Conservation (phyloP, 2,888 invertebrate species). For the Brenthis daphne region DNA sequence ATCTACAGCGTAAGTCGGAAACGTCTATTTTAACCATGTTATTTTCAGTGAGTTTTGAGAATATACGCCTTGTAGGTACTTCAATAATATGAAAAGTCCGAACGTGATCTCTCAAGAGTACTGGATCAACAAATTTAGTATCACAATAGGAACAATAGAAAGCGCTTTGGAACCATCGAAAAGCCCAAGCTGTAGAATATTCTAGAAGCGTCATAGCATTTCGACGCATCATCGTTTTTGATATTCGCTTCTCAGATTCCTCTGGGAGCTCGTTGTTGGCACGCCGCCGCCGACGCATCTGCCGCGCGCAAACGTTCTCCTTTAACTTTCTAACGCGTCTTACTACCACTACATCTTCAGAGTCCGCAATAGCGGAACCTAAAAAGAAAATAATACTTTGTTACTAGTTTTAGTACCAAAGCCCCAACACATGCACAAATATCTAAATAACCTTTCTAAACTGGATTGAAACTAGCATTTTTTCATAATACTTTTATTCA, state of each 20-base stretch:
- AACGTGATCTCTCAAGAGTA: constrained; percentile 59
- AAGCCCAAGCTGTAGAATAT: constrained; percentile 73
- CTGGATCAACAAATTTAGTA: constrained; percentile 59
- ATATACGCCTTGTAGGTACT: constrained; percentile 59
- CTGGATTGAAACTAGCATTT: background rate
- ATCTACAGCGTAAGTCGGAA: constrained; percentile 58
- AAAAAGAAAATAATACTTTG: constrained; percentile 63
- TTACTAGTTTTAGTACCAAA: constrained; percentile 32
- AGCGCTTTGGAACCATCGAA: constrained; percentile 69
- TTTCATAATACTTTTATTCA: background rate
- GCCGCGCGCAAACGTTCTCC: constrained; percentile 69
- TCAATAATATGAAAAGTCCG: constrained; percentile 53
- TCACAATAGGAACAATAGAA: constrained; percentile 75
- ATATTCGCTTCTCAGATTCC: constrained; percentile 68
- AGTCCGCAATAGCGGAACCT: constrained; percentile 66
- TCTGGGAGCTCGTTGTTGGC: constrained; percentile 72
- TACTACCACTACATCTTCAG: constrained; percentile 50
- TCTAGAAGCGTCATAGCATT: constrained; percentile 69
- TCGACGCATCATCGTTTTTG: constrained; percentile 73
- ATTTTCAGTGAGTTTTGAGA: constrained; percentile 70
- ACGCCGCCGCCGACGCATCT: constrained; percentile 70
- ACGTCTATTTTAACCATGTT: constrained; percentile 76
- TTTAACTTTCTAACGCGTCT: constrained; percentile 68
- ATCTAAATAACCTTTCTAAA: constrained; percentile 1
- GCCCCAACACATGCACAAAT: constrained; percentile 23